Percentiles rank a stretch among this genome's conserved stretches.
phyloP scores from a whole-genome alignment of 2,888 invertebrate genomes.

The Taphrorychus bicolor region DNA sequence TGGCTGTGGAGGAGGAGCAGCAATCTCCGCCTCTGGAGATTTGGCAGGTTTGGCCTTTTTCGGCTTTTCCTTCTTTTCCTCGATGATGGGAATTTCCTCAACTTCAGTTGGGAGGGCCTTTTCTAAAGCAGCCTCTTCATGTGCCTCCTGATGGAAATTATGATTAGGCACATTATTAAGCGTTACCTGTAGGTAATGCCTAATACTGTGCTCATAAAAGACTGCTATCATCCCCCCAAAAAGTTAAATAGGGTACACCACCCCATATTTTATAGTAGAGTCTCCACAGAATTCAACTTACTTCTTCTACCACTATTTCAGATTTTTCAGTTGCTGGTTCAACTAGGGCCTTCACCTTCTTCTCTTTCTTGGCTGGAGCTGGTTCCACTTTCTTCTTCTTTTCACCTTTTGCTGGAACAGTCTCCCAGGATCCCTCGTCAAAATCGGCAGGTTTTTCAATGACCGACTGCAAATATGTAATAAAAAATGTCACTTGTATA shows the following conservation, averaged over 20 bases:
- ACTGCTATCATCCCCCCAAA: too few relatives aligned
- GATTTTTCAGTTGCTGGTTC: conserved; percentile 62
- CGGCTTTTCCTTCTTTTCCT: conserved; percentile 55
- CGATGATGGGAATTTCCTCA: conserved; percentile 48
- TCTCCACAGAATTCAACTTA: too few relatives aligned
- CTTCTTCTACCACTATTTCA: conserved; percentile 59
- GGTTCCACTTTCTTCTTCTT: conserved; percentile 72
- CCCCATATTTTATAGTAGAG: too few relatives aligned
- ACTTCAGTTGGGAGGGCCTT: conserved; percentile 35
- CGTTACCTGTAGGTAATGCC: too few relatives aligned
- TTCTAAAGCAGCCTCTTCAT: conserved; percentile 14
- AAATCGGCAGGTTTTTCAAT: conserved; percentile 74
- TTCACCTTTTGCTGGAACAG: conserved; percentile 72
- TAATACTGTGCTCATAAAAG: too few relatives aligned
- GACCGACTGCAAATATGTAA: neutral
- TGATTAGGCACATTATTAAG: too few relatives aligned
- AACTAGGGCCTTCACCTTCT: conserved; percentile 52
- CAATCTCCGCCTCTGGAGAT: conserved; percentile 3
- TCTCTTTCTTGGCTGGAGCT: conserved; percentile 57
- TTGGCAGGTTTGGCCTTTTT: conserved; percentile 19
- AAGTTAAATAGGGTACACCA: too few relatives aligned
- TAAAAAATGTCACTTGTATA: too few relatives aligned
- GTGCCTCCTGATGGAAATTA: neutral
- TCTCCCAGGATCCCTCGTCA: conserved; percentile 80
- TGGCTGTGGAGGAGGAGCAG: conserved; percentile 3